A percentile compares a stretch with the other conserved stretches of the same genome.
Conservation (phyloP, 2,113 vertebrate species). For the Ophiodon elongatus region DNA sequence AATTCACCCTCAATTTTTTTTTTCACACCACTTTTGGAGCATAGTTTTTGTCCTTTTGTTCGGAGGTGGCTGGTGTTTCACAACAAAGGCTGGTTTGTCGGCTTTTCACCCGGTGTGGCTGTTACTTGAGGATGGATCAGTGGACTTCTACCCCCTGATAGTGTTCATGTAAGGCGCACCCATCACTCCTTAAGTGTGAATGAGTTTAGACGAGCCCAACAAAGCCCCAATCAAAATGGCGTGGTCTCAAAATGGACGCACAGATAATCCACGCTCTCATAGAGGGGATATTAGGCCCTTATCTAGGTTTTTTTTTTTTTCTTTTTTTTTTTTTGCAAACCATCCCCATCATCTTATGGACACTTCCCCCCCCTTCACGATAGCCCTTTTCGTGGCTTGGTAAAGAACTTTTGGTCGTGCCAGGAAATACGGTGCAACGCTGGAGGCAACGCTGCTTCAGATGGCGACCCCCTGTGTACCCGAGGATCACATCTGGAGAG, state of each 20-base stretch:
- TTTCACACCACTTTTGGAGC: slow-evolving; percentile 31
- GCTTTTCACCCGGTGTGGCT: slow-evolving; percentile 57
- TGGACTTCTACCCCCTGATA: slow-evolving; percentile 69
- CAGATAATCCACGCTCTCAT: slow-evolving; percentile 55
- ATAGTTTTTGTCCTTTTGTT: slow-evolving; percentile 72
- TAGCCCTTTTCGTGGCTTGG: slow-evolving; percentile 55
- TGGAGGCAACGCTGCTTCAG: slow-evolving; percentile 76
- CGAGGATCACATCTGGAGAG: slow-evolving; percentile 73
- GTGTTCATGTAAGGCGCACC: slow-evolving; percentile 34
- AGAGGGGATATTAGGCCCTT: slow-evolving; percentile 40
- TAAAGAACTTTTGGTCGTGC: slow-evolving; percentile 73
- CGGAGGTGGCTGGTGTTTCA: slow-evolving; percentile 75
- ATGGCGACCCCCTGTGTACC: slow-evolving; percentile 63
- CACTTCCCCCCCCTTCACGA: slow-evolving; percentile 51
- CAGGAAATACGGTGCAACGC: slow-evolving; percentile 62
- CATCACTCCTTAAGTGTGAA: slow-evolving; percentile 40
- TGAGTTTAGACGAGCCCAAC: slow-evolving; percentile 39
- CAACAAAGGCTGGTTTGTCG: slow-evolving; percentile 40
- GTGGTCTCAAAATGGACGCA: slow-evolving; percentile 88
- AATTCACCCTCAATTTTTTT: slow-evolving; percentile 32
- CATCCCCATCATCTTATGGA: slow-evolving; percentile 59
- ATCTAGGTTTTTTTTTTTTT: slow-evolving; percentile 20
- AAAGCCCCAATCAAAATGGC: slow-evolving; percentile 81
- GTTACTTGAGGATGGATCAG: slow-evolving; percentile 65
- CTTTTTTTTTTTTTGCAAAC: background rate